Percentiles rank a stretch among this genome's conserved stretches.
Conservation (phyloP, 2,888 invertebrate species). For the Branchinecta sandiegonensis region DNA sequence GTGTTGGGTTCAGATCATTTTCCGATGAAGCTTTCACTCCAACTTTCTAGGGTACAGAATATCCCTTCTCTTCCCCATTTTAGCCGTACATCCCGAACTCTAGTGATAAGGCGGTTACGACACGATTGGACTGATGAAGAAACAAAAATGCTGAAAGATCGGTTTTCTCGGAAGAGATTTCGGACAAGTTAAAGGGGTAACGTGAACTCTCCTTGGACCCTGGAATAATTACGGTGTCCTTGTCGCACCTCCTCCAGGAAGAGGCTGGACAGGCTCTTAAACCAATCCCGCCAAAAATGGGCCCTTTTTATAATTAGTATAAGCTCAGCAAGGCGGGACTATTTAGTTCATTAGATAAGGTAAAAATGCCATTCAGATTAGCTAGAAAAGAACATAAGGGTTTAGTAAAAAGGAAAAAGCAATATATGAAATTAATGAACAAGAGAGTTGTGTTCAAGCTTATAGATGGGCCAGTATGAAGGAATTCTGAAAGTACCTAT, state of each 20-base stretch:
- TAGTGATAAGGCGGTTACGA: background rate
- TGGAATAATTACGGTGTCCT: background rate
- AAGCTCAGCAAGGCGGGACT: no score
- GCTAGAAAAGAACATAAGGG: background rate
- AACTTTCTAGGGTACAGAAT: background rate
- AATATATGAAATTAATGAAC: background rate
- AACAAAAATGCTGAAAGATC: background rate
- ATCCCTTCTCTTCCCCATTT: background rate
- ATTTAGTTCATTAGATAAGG: background rate
- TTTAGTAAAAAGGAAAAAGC: background rate
- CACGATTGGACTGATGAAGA: background rate
- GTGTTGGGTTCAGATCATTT: background rate
- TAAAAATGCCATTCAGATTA: background rate
- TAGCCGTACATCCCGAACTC: background rate
- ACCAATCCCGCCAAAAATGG: background rate
- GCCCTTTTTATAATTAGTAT: background rate
- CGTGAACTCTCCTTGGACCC: background rate
- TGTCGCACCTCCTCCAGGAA: background rate
- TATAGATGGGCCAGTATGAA: background rate
- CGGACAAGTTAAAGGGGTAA: background rate
- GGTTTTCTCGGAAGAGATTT: background rate
- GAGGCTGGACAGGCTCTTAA: background rate
- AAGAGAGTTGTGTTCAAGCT: background rate
- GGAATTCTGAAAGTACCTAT: background rate
- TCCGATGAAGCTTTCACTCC: conserved; percentile 12